These are phyloP conservation scores for Crotalus helleri DNA, from an alignment of 2,113 vertebrate genomes.

Conservation along the genomic window DNA sequence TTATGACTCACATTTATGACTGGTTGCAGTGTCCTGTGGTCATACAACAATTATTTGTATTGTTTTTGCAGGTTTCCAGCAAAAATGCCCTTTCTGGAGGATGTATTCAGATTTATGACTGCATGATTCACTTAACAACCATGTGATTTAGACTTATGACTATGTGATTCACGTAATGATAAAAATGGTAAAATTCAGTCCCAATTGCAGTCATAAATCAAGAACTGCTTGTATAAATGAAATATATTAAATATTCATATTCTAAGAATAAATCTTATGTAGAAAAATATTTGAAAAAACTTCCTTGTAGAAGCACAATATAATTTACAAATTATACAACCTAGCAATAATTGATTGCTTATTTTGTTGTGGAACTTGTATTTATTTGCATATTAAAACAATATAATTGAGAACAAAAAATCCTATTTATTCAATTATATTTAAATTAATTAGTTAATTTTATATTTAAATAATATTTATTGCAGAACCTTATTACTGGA, in stretches of 20 bases:
- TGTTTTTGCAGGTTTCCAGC: background rate
- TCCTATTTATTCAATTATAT: background rate
- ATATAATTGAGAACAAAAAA: background rate
- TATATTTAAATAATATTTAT: constrained; percentile 25
- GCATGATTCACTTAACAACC: background rate
- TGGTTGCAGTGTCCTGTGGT: background rate
- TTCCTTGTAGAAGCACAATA: background rate
- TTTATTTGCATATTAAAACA: background rate
- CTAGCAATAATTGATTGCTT: background rate
- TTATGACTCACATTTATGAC: background rate
- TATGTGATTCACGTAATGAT: background rate
- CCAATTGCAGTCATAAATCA: background rate
- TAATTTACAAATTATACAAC: background rate
- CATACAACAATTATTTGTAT: background rate
- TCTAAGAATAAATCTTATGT: background rate
- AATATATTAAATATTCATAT: background rate
- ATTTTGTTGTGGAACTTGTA: background rate
- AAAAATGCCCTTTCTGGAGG: background rate
- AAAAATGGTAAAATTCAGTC: background rate
- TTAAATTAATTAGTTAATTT: background rate
- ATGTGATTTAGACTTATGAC: background rate
- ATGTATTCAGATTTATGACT: background rate
- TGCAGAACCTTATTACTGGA: constrained; percentile 66
- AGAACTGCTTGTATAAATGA: background rate
- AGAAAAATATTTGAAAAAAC: background rate